Evolutionary conservation across 2,797 vertebrate genomes (phyloP).

Genomic region (Graptemys geographica): DNA sequence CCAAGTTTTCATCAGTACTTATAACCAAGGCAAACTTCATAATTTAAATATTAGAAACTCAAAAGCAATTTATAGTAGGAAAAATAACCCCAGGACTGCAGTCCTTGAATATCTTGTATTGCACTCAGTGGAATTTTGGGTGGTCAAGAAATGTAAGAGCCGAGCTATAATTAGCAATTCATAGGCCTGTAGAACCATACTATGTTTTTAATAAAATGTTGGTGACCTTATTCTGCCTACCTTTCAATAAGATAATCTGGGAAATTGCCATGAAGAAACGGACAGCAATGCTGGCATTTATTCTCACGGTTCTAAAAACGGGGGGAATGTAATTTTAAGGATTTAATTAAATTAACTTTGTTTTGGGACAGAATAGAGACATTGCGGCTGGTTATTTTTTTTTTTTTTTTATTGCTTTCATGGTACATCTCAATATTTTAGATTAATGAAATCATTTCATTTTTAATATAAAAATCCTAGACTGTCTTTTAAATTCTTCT

Average conservation of each 20-base stretch:
- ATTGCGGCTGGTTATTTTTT: not conserved
- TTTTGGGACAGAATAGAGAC: not conserved
- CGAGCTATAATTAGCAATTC: not conserved
- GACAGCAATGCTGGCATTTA: not conserved
- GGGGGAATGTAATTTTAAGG: not conserved
- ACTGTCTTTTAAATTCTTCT: no score
- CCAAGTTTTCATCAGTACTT: not conserved
- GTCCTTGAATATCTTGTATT: not conserved
- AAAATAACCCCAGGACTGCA: not conserved
- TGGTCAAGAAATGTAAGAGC: not conserved
- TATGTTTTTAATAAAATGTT: constrained; percentile 10
- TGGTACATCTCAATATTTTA: not conserved
- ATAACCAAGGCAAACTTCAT: not conserved
- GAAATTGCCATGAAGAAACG: constrained; percentile 34
- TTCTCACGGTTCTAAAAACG: constrained; percentile 58
- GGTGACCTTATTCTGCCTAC: constrained; percentile 64
- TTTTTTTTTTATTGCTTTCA: not conserved
- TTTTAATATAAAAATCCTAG: no score
- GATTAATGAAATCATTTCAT: no score
- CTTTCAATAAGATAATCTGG: not conserved
- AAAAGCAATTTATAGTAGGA: not conserved
- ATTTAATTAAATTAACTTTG: no score
- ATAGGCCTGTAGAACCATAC: not conserved
- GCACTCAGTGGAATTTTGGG: not conserved
- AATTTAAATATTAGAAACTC: not conserved